These are phyloP conservation scores for Odocoileus virginianus DNA, from an alignment of 2,113 vertebrate species.

Conservation along the genomic window DNA sequence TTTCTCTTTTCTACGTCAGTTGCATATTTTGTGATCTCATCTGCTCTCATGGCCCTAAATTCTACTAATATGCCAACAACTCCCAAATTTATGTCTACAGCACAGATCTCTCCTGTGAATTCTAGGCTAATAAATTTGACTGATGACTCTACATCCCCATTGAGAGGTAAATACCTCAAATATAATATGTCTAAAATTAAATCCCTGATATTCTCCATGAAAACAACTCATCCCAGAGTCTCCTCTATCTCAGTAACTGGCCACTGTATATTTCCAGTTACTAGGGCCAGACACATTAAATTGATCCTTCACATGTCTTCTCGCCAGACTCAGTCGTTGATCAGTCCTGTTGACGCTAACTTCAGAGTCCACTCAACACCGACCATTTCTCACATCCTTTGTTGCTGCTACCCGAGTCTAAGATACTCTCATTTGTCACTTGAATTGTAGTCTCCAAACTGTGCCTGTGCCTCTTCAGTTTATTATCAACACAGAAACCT, in stretches of 20 bases:
- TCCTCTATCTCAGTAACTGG: background rate
- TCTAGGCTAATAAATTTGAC: constrained; percentile 23
- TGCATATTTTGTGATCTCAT: constrained; percentile 19
- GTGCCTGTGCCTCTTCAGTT: background rate
- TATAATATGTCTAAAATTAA: constrained; percentile 6
- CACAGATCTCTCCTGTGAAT: background rate
- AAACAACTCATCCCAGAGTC: background rate
- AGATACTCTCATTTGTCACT: background rate
- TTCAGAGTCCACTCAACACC: background rate
- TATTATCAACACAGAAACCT: background rate
- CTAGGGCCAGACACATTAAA: background rate
- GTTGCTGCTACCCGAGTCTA: background rate
- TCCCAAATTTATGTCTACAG: background rate
- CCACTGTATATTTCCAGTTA: background rate
- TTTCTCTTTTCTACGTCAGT: background rate
- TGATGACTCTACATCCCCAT: background rate
- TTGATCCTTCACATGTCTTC: background rate
- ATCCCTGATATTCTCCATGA: background rate
- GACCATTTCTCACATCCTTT: background rate
- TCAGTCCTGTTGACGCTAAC: background rate
- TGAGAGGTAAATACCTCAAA: background rate
- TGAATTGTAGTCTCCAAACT: background rate
- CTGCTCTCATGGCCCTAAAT: background rate
- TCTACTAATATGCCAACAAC: background rate
- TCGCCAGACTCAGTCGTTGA: background rate